These are phyloP conservation scores for Argyresthia albistria DNA, from an alignment of 2,888 invertebrate species.

Conservation along the genomic window DNA sequence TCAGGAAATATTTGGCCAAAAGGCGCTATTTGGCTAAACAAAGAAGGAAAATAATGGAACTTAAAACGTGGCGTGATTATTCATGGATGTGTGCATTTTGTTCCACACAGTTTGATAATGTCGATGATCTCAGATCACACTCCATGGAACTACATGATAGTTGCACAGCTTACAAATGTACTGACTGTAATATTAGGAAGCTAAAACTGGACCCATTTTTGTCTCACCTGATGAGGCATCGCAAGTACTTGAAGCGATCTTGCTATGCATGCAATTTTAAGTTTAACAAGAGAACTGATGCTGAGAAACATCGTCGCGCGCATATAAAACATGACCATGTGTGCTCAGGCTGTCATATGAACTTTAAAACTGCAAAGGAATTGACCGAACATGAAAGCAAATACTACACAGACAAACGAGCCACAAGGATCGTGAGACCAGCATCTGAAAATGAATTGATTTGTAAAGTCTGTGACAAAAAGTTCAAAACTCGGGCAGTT, in stretches of 20 bases:
- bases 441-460: slow-evolving; percentile 19
- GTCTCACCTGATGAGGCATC: slow-evolving; percentile 75
- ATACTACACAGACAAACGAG: slow-evolving; percentile 26
- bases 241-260: slow-evolving; percentile 65
- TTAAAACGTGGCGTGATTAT: neutral
- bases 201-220: slow-evolving; percentile 49
- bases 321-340: slow-evolving; percentile 24
- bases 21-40: neutral
- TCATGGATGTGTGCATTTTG: slow-evolving; percentile 3
- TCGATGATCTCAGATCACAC: slow-evolving; percentile 40
- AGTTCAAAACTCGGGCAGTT: slow-evolving; percentile 29
- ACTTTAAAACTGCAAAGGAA: slow-evolving; percentile 26
- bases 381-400: slow-evolving; percentile 25
- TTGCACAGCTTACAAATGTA: slow-evolving; percentile 75
- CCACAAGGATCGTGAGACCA: slow-evolving; percentile 17
- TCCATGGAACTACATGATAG: slow-evolving; percentile 72
- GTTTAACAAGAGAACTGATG: slow-evolving; percentile 22
- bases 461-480: slow-evolving; percentile 39
- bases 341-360: slow-evolving; percentile 39
- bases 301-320: slow-evolving; percentile 20
- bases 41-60: neutral
- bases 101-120: neutral
- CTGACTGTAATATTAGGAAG: slow-evolving; percentile 65
- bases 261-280: slow-evolving; percentile 36
- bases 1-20: neutral